Base-by-base conservation (phyloP, 2,888 invertebrate genomes). In the Aphidius colemani region DNA sequence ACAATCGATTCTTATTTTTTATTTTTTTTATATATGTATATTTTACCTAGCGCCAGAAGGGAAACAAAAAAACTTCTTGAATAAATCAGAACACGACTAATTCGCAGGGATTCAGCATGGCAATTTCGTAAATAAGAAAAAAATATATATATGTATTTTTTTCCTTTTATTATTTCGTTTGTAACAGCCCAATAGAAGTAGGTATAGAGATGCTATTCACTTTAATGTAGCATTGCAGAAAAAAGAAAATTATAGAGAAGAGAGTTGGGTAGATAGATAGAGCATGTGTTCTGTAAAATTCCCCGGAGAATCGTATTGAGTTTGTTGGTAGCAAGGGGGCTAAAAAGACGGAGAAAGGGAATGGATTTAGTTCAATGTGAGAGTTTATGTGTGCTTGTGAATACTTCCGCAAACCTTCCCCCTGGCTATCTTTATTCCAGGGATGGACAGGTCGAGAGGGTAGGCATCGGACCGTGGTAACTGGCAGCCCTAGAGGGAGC, bases 401-500 rank as follows among this genome's bases (percentile, higher is more conserved):
- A 59, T 53, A 57, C 61, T 53, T 59, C 64, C 66, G 67, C 70
- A 72, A 71, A 30, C 30, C 30, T 30, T 30, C 30, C 70, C 74
- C 70, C 70, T 73, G 72, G 76, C 75, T 79, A 80, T 80, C 80
- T 79, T 81, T 81, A 79, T 80, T 79, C 79, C 70, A 66, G 74
- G 57, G 74, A 74, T 74, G 75, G 78, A 79, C 80, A 77, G 76
- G 75, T 75, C 77, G 78, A 75, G 78, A 79, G 81, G 81, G 81
- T 81, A 80, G 77, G 81, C 81, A 81, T 80, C 78, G 80, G 78
- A 81, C 77, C 81, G 78, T 80, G 77, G 80, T 80, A 81, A 80
- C 81, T 78, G 78, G 78, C 75, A 72, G 77, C 79, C 74, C 81
- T 77, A 78, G 76, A 75, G 81, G 81, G 80, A 81, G 80, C 78